Conservation (phyloP, 2,113 vertebrate species). For the Galemys pyrenaicus region DNA sequence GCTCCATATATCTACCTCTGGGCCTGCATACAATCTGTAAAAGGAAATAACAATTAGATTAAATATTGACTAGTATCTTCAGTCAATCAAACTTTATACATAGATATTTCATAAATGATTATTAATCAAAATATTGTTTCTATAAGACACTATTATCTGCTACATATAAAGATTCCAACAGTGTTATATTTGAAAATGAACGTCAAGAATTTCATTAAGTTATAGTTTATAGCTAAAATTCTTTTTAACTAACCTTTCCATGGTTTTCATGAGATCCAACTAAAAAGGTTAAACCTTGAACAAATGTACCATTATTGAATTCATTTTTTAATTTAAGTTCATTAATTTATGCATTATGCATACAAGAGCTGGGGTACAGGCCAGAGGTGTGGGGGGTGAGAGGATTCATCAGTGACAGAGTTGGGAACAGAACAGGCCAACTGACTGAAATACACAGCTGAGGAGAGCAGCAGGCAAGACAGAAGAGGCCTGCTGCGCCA, state of each 20-base stretch:
- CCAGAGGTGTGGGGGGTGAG: too few species aligned
- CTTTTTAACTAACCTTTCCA: background rate
- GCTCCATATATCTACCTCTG: conserved; percentile 99
- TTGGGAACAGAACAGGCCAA: too few species aligned
- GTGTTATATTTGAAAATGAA: conserved; percentile 50
- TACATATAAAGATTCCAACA: background rate
- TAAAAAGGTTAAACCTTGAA: background rate
- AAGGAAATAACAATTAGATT: conserved; percentile 37
- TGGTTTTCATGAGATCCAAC: background rate
- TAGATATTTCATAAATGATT: conserved; percentile 26
- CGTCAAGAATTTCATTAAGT: background rate
- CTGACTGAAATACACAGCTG: too few species aligned
- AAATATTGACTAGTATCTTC: conserved; percentile 2
- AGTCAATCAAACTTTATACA: background rate
- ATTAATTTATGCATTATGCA: too few species aligned
- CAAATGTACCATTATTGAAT: background rate
- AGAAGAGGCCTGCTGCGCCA: too few species aligned
- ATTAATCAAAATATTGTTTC: background rate
- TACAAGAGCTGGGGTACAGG: too few species aligned
- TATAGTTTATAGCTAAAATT: background rate
- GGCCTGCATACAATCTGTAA: conserved; percentile 95
- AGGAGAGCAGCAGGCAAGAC: too few species aligned
- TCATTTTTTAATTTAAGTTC: too few species aligned
- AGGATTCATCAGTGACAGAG: too few species aligned
- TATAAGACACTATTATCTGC: background rate